Conservation (phyloP, 1,140 invertebrate species). For the Mycetomoellerius zeteki region DNA sequence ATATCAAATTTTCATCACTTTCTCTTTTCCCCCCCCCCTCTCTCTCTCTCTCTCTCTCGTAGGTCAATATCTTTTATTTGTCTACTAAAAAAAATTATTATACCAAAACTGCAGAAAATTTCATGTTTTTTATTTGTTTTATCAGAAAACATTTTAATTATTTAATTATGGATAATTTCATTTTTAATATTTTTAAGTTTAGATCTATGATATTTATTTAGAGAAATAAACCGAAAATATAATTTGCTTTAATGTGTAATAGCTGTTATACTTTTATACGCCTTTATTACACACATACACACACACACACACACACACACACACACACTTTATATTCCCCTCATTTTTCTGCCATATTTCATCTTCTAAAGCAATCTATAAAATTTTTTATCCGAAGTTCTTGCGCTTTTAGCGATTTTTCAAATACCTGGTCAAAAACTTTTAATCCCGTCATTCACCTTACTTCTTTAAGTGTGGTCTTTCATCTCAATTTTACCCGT, state of each 20-base stretch:
- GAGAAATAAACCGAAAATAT: background rate
- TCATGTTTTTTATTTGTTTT: background rate
- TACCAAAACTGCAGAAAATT: background rate
- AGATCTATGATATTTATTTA: background rate
- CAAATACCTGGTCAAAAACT: conserved; percentile 23
- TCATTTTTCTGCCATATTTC: background rate
- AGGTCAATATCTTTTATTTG: background rate
- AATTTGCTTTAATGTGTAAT: background rate
- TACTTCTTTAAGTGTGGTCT: conserved; percentile 7
- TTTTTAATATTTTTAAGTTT: background rate
- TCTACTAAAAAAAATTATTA: conserved; percentile 2
- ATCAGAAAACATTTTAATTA: background rate
- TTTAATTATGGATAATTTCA: background rate
- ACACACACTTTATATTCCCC: background rate
- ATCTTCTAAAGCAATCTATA: background rate
- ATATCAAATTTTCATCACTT: background rate
- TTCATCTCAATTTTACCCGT: conserved; percentile 33
- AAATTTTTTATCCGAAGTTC: background rate
- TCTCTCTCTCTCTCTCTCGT: too few relatives aligned
- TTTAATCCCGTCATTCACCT: conserved; percentile 26
- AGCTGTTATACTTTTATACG: background rate
- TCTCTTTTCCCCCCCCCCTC: too few relatives aligned
- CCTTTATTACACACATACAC: background rate
- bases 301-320: too few relatives aligned
- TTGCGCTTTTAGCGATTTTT: conserved; percentile 22